Evolutionary conservation across 1,140 invertebrate genomes (phyloP), one percentile per base, ranked within the genome.

Genomic region (Phthorimaea operculella): DNA sequence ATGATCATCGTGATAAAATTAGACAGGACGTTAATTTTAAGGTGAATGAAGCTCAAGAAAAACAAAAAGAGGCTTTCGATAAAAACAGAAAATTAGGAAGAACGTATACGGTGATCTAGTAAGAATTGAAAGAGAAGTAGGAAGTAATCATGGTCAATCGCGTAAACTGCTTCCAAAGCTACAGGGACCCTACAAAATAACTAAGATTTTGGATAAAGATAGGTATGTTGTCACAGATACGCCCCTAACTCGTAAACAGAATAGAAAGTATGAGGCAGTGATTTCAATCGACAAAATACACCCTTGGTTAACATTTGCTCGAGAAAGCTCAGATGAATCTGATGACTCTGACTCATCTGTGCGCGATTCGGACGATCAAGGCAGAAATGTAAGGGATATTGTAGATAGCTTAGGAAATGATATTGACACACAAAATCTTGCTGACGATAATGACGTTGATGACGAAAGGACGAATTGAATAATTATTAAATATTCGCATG

Each of bases 111-210:
- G 51, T 36, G 51, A 52, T 36, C 12, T 52, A 16, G 51, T 52
- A 12, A 16, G 33, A 11, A 52, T 52, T 18, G 51, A 52, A 18
- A 34, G 51, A 39, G 12, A 52, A 39, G 16, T 52, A 14, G 6
- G 4, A 15, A 14, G 33, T 36, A 28, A 50, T 50, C 6, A 52
- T 14, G 34, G 51, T 7, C 33, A 52, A 52, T 39, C 51, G 17
- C 14, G 53, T 34, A 64, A 64, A 58, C 51, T 62, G 5, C 4
- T 64, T 10, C 59, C 59, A 6, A 64, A 63, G 36, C 58, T 51
- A 34, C 55, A 54, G 51, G 59, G 62, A 10, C 52, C 52, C 5
- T 54, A 54, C n/a, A 42, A 39, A 17, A 45, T 54, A 10, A 45
- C 21, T 14, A 54, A 54, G 12, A n/a, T 47, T 12, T 21, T 54